Conservation (phyloP, 2,113 vertebrate genomes). For the Pseudopodoces humilis region DNA sequence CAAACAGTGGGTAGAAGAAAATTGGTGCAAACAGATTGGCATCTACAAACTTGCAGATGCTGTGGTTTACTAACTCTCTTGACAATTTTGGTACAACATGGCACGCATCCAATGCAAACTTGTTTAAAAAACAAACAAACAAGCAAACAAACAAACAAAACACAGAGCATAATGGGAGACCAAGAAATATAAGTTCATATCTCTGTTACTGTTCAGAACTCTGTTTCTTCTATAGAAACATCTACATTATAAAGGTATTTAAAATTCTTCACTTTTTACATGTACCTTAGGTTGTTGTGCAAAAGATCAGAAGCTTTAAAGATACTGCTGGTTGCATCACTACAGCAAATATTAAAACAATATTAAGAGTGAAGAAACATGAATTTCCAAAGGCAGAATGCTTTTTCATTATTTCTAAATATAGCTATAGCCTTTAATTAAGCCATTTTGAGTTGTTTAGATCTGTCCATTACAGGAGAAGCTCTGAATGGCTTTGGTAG, state of each 20-base stretch:
- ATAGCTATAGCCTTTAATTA: not conserved
- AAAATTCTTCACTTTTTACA: not conserved
- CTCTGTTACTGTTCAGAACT: not conserved
- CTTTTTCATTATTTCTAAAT: not conserved
- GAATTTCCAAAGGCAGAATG: not conserved
- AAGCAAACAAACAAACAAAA: not conserved
- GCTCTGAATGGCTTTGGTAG: not conserved
- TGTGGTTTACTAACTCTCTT: not conserved
- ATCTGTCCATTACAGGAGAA: not conserved
- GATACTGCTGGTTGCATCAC: not conserved
- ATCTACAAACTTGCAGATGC: not conserved
- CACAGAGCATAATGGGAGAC: not conserved
- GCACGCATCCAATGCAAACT: not conserved
- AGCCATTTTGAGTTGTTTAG: not conserved
- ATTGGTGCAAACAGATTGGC: not conserved
- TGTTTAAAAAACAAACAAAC: not conserved
- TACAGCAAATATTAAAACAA: not conserved
- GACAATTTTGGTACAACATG: not conserved
- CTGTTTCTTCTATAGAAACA: not conserved
- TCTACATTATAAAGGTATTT: not conserved
- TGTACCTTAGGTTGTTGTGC: not conserved
- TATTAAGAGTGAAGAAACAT: not conserved
- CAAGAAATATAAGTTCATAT: not conserved
- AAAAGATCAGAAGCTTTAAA: not conserved
- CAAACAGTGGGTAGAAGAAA: slow-evolving; percentile 6